Evolutionary conservation across 1,140 invertebrate genomes (phyloP).

Genomic region (Drosophila punjabiensis): DNA sequence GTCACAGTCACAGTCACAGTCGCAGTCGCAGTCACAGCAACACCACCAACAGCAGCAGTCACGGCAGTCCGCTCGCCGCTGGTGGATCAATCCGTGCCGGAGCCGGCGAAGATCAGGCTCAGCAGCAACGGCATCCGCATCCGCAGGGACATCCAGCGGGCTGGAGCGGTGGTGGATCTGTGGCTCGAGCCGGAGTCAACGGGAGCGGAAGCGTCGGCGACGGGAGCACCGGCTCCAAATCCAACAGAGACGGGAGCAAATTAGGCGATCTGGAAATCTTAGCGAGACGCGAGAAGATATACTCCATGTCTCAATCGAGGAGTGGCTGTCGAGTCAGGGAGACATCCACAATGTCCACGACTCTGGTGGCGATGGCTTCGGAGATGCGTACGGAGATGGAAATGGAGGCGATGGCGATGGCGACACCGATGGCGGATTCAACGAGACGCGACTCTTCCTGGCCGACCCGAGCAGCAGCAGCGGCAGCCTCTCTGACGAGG

Average conservation of each 20-base stretch:
- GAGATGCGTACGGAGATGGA: constrained; percentile 37
- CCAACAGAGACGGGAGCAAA: constrained; percentile 80
- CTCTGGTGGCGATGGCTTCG: constrained; percentile 53
- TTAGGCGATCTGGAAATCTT: constrained; percentile 86
- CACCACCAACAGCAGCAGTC: constrained; percentile 74
- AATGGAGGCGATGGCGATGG: constrained; percentile 15
- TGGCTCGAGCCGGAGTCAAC: constrained; percentile 66
- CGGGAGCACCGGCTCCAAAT: constrained; percentile 74
- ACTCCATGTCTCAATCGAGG: constrained; percentile 85
- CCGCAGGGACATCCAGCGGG: constrained; percentile 47
- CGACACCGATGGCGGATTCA: constrained; percentile 32
- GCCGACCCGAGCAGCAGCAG: constrained; percentile 71
- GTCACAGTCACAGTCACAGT: constrained; percentile 22
- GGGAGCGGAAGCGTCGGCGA: constrained; percentile 65
- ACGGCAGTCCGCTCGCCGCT: constrained; percentile 66
- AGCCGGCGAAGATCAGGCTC: constrained; percentile 46
- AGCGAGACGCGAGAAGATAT: constrained; percentile 85
- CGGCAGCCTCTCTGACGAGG: constrained; percentile 78
- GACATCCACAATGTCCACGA: constrained; percentile 53
- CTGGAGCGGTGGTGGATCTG: constrained; percentile 85
- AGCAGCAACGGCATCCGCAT: constrained; percentile 67
- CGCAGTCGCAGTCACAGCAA: constrained; percentile 55
- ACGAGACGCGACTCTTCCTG: constrained; percentile 68
- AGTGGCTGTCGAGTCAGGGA: constrained; percentile 84
- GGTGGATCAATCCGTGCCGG: constrained; percentile 74